Base-by-base conservation (phyloP, 2,888 invertebrate species). In the Encarsia formosa region DNA sequence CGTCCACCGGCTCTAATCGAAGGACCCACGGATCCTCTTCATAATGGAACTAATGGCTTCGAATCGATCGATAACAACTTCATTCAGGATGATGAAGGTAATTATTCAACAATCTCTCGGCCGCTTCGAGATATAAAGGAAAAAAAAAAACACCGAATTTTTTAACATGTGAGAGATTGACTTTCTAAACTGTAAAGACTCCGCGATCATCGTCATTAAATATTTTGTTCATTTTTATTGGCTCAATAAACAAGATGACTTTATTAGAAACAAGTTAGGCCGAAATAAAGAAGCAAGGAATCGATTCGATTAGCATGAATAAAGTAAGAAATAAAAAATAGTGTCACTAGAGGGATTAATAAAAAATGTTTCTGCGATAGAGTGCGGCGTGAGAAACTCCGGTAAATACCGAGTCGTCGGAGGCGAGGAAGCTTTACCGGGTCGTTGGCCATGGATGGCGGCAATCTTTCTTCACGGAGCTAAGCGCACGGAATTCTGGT, bases 391-490 rank as follows among this genome's bases (percentile, higher is more conserved):
- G 60, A 83, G 87, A 58, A 90, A 87, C 76, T 84, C 85, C 65
- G 90, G 87, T 46, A 86, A 87, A 37, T 91, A 88, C 58, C 83
- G 95, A 4, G 91, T 96, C 37, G 95, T 96, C 0, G 96, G 96
- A 0, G 96, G 96, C 4, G 85, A 87, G 48, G 86, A 88, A 69
- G 81, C 92, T 0, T 78, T 86, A 20, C 85, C 90, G 0, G 94
- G 94, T 0, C 84, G 90, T 46, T 93, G 93, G 91, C 95, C 96
- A 0, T 96, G 95, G 95, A 89, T 96, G 88, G 95, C 91, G 0
- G 94, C 94, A 2, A 91, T 94, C 62, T 94, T 89, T 74, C 78
- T 94, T 40, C 91, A 91, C 67, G 92, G 91, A 8, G 83, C 86
- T 31, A 83, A 87, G 63, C 81, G 91, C 22, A 85, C 88, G 0